Percentiles rank a stretch among this genome's conserved stretches.
Conservation (phyloP, 2,113 vertebrate species). For the Sprattus sprattus region DNA sequence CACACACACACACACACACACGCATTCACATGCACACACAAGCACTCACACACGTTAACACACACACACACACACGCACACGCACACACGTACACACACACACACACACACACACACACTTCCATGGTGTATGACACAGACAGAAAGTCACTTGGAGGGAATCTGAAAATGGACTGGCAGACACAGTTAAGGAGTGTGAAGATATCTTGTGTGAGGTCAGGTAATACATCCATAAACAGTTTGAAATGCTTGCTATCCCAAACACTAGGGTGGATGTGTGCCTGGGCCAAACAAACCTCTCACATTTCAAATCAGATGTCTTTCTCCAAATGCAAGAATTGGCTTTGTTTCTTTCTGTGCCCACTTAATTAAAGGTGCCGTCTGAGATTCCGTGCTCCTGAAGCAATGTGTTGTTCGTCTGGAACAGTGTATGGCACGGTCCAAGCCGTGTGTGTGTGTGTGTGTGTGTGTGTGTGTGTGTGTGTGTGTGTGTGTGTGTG, state of each 20-base stretch:
- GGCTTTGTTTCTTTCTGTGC: too few relatives aligned
- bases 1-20: background rate
- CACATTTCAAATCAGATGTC: background rate
- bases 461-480: slow-evolving; percentile 27
- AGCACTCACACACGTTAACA: too few relatives aligned
- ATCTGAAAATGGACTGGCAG: background rate
- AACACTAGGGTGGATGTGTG: background rate
- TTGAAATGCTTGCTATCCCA: background rate
- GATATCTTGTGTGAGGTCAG: background rate
- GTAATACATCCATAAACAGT: background rate
- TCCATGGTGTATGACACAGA: background rate
- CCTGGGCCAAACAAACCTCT: background rate
- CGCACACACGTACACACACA: slow-evolving; percentile 8
- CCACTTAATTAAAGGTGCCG: too few relatives aligned
- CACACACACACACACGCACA: slow-evolving; percentile 5
- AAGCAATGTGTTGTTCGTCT: too few relatives aligned
- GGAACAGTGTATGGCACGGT: too few relatives aligned
- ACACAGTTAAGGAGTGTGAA: background rate
- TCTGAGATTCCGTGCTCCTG: too few relatives aligned
- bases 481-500: too few relatives aligned
- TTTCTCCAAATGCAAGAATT: too few relatives aligned
- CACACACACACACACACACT: slow-evolving; percentile 20
- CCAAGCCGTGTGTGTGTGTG: slow-evolving; percentile 49
- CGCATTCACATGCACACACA: slow-evolving; percentile 7
- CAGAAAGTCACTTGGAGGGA: background rate